These are phyloP conservation scores for Bradypus variegatus DNA, from an alignment of 2,797 vertebrate species.

Conservation along the genomic window DNA sequence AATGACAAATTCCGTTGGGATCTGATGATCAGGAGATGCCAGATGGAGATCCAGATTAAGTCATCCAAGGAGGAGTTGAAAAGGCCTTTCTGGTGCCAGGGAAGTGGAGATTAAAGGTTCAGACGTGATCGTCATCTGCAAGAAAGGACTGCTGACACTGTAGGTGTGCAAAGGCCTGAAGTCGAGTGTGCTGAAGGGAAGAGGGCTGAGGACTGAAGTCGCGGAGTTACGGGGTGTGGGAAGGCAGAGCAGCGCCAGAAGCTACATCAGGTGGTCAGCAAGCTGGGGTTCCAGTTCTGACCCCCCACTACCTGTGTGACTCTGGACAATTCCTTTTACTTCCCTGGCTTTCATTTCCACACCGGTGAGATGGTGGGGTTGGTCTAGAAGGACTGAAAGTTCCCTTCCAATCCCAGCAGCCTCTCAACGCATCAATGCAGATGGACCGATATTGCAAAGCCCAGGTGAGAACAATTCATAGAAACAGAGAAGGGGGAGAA, in stretches of 20 bases:
- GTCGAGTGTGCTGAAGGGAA: accelerated
- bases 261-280: too few relatives aligned
- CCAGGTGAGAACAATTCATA: neutral
- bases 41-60: neutral
- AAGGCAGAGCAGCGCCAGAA: neutral
- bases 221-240: accelerated
- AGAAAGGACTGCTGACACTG: neutral
- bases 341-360: neutral
- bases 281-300: neutral
- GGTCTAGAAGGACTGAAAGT: neutral
- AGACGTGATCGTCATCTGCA: neutral
- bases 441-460: accelerated
- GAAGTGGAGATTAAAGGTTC: neutral
- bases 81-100: neutral
- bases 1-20: too few relatives aligned
- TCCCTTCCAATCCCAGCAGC: too few relatives aligned
- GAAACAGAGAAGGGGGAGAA: neutral
- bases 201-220: neutral
- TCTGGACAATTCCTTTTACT: neutral
- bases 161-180: neutral
- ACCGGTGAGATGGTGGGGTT: neutral
- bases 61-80: neutral
- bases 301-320: neutral
- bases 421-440: too few relatives aligned
- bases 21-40: too few relatives aligned